phyloP scores from a whole-genome alignment of 1,140 invertebrate genomes.

The Drosophila asahinai region DNA sequence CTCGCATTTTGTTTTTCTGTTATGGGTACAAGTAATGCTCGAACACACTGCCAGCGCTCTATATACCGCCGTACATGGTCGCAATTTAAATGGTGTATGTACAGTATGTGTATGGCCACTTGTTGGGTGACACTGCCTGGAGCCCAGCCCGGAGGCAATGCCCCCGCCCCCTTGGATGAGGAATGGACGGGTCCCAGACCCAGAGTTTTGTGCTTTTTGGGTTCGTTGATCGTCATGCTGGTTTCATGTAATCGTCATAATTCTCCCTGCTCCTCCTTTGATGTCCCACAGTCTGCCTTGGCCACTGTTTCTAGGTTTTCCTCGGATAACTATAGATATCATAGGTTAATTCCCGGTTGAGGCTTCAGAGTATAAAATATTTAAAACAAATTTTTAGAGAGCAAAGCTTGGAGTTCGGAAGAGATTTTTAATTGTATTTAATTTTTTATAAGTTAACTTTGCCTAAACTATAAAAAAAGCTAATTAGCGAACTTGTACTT shows the following conservation, averaged over 20 bases:
- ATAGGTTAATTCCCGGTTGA: no score
- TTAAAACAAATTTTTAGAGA: no score
- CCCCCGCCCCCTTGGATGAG: constrained; percentile 27
- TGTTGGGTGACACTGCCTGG: constrained; percentile 53
- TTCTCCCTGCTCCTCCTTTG: constrained; percentile 31
- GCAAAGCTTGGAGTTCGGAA: background rate
- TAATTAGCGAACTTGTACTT: no score
- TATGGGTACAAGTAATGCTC: constrained; percentile 30
- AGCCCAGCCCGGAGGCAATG: constrained; percentile 38
- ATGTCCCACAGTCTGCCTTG: background rate
- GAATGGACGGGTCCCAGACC: constrained; percentile 20
- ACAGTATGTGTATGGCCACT: constrained; percentile 51
- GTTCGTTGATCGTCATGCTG: constrained; percentile 81
- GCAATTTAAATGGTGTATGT: constrained; percentile 35
- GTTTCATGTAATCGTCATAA: constrained; percentile 71
- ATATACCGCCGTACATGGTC: constrained; percentile 17
- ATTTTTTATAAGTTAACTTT: background rate
- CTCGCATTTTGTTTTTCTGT: constrained; percentile 52
- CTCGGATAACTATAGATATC: background rate
- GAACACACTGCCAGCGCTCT: constrained; percentile 14
- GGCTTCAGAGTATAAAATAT: background rate
- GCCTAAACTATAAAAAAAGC: no score
- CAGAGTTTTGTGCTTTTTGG: constrained; percentile 60
- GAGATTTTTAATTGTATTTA: background rate
- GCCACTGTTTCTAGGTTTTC: background rate